Percentiles rank a stretch among this genome's conserved stretches.
Conservation (phyloP, 2,888 invertebrate species). For the Phalera bucephala region DNA sequence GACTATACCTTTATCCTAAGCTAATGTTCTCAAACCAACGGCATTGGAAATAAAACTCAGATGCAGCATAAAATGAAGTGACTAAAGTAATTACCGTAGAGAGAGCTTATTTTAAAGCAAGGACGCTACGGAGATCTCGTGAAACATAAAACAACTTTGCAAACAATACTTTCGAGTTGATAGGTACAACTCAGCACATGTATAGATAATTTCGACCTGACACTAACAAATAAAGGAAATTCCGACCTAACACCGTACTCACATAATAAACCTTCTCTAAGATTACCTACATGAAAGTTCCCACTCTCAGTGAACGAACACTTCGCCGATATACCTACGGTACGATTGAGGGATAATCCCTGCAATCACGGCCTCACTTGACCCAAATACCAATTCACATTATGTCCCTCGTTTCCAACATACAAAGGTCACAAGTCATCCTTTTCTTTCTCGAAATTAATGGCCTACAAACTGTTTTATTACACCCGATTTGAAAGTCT, state of each 20-base stretch:
- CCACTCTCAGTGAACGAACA: slow-evolving; percentile 4
- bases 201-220: too few relatives aligned
- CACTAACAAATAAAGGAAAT: background rate
- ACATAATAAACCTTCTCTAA: background rate
- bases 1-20: too few relatives aligned
- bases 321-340: slow-evolving; percentile 11
- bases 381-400: slow-evolving; percentile 31
- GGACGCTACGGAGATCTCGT: background rate
- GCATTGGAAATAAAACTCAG: too few relatives aligned
- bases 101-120: background rate
- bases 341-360: slow-evolving; percentile 25
- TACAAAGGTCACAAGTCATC: slow-evolving; percentile 12
- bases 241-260: background rate
- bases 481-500: background rate
- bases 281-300: background rate
- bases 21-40: too few relatives aligned
- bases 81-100: too few relatives aligned
- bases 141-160: background rate
- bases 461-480: background rate
- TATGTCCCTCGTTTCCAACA: slow-evolving; percentile 14
- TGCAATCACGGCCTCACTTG: slow-evolving; percentile 26
- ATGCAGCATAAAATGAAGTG: background rate
- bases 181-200: background rate
- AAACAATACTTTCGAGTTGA: background rate
- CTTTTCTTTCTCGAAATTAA: slow-evolving; percentile 12